phyloP scores from a whole-genome alignment of 2,888 invertebrate species.

The Hesperia comma region DNA sequence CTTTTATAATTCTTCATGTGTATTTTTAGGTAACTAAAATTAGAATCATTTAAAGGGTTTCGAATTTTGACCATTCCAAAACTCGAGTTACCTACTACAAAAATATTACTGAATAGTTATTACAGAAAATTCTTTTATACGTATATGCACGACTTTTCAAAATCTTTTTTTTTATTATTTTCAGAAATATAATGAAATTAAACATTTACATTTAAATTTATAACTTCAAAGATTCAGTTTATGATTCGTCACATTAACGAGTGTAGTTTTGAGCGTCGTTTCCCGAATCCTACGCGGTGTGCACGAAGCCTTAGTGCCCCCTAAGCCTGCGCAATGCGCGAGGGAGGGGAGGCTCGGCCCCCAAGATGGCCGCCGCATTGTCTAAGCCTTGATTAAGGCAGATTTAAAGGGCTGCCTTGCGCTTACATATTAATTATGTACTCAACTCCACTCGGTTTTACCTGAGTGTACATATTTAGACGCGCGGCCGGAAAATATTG shows the following conservation, averaged over 20 bases:
- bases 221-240: too few species aligned
- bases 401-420: conserved; percentile 69
- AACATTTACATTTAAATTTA: too few species aligned
- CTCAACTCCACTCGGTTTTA: conserved; percentile 60
- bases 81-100: too few species aligned
- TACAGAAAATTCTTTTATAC: too few species aligned
- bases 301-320: conserved; percentile 42
- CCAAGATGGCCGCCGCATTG: conserved; percentile 79
- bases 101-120: too few species aligned
- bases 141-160: too few species aligned
- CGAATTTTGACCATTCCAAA: too few species aligned
- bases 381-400: conserved; percentile 79
- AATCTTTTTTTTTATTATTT: too few species aligned
- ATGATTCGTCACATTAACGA: conserved; percentile 18
- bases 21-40: too few species aligned
- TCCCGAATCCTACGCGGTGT: conserved; percentile 20
- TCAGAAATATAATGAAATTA: too few species aligned
- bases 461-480: conserved; percentile 49
- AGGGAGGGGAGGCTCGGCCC: conserved; percentile 48
- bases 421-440: conserved; percentile 82
- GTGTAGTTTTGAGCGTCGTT: conserved; percentile 1
- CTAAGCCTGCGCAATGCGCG: conserved; percentile 57
- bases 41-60: too few species aligned
- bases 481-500: conserved; percentile 33
- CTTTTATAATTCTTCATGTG: too few species aligned